Evolutionary conservation across 2,888 invertebrate species (phyloP).

Genomic region (Catocala nupta): DNA sequence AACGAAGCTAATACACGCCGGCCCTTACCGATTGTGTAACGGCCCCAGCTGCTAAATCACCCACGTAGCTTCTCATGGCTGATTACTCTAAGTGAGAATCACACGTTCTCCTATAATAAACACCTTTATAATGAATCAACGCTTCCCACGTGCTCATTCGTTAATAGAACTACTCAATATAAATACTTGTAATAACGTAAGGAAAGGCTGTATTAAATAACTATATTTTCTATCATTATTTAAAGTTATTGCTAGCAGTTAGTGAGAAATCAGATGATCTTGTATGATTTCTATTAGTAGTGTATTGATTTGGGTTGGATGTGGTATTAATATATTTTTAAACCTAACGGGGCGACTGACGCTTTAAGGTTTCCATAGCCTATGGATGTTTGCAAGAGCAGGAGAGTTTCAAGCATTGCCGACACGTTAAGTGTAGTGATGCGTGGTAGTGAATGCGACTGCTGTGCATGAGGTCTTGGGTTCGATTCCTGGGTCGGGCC

Average conservation of each 20-base stretch:
- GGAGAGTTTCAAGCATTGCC: too few species aligned
- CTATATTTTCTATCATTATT: neutral
- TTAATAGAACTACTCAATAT: conserved; percentile 30
- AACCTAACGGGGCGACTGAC: too few species aligned
- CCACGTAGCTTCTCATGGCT: conserved; percentile 36
- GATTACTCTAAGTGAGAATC: conserved; percentile 45
- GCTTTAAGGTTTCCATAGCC: too few species aligned
- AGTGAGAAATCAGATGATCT: neutral
- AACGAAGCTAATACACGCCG: neutral
- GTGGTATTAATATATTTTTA: too few species aligned
- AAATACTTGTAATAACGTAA: conserved; percentile 23
- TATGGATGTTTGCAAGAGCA: too few species aligned
- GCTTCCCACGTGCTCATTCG: conserved; percentile 41
- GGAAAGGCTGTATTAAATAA: conserved; percentile 11
- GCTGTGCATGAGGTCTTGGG: too few species aligned
- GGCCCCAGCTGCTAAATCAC: conserved; percentile 27
- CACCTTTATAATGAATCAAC: conserved; percentile 43
- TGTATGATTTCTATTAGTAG: neutral
- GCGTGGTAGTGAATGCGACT: too few species aligned
- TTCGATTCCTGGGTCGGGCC: too few species aligned
- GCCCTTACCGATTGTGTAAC: conserved; percentile 31
- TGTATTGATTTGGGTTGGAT: too few species aligned
- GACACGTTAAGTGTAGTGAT: too few species aligned
- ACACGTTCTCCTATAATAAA: conserved; percentile 46
- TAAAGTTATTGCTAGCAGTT: neutral